A percentile compares a stretch with the other conserved stretches of the same genome.
These are phyloP conservation scores for Tauraco erythrolophus DNA, from an alignment of 2,113 vertebrate species.

Conservation along the genomic window DNA sequence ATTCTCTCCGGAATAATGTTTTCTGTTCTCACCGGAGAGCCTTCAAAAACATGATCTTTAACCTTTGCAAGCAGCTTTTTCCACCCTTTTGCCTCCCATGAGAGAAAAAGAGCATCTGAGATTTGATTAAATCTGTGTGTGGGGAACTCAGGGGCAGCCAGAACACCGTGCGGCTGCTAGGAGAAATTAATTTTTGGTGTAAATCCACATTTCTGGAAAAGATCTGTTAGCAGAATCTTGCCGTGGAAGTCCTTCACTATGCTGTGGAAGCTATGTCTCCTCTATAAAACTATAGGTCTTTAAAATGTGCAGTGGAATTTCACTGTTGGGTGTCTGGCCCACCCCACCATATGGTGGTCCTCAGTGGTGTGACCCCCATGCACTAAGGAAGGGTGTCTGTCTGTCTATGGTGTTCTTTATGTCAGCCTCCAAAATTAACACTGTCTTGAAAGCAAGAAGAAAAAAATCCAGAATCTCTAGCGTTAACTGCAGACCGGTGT, in stretches of 20 bases:
- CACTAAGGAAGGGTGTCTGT: neutral
- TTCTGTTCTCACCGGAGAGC: slow-evolving; percentile 35
- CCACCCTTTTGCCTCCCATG: neutral
- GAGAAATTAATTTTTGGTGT: neutral
- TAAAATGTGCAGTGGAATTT: neutral
- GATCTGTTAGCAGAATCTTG: neutral
- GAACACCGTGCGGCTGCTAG: neutral
- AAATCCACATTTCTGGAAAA: neutral
- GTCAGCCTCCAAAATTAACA: neutral
- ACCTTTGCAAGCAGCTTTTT: slow-evolving; percentile 6
- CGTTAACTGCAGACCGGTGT: neutral
- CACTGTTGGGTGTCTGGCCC: neutral
- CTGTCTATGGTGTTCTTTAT: neutral
- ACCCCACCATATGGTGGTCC: accelerated
- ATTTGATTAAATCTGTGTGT: neutral
- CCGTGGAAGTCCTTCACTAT: accelerated
- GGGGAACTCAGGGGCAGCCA: neutral
- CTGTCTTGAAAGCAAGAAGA: neutral
- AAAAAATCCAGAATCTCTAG: neutral
- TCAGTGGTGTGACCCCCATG: neutral
- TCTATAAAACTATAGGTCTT: neutral
- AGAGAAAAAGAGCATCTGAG: neutral
- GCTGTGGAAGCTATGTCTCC: neutral
- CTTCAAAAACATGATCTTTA: slow-evolving; percentile 12
- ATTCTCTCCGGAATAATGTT: slow-evolving; percentile 7